Evolutionary conservation across 1,140 invertebrate species (phyloP), one percentile per base, ranked within the genome.

Genomic region (Frieseomelitta varia): DNA sequence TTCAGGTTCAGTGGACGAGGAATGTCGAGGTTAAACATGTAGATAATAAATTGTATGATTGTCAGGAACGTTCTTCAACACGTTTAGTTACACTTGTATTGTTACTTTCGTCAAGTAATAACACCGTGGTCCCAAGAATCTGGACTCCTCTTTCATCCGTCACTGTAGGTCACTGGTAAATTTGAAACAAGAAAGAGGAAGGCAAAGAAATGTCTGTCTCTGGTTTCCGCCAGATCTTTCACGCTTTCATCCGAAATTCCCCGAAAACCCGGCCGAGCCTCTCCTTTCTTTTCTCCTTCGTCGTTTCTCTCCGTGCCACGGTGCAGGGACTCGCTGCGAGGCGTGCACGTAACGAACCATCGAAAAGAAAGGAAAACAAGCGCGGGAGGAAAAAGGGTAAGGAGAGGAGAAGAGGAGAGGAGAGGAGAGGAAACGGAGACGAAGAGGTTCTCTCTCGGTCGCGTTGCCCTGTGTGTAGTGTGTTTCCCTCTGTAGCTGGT

Each of bases 271-370:
- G 24, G 39, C 0, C 2, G 69, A 72, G n/a, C 39, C 39, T 51
- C 39, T 19, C 39, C 6, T 24, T 2, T 14, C n/a, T 27, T 65
- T 27, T 27, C 27, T 30, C 14, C 27, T 27, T 6, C 21, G 34
- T 73, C 2, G 27, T 56, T 27, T 8, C n/a, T 30, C 11, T 53
- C 21, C 2, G 39, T 47, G 39, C 39, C 8, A 6, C 21, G 53
- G 24, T 2, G 34, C 47, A 30, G 78, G 81, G 81, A 86, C 84
- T 88, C 78, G 87, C 79, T 73, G 78, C 63, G 56, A 86, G 68
- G 69, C 87, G 85, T 12, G n/a, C 34, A 55, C 55, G 79, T 75
- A 85, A 78, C 78, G 83, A 79, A 81, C 82, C 75, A 78, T 76
- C 78, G 76, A 85, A 71, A 19, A 89, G 81, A 75, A 74, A 86